A percentile compares a stretch with the other conserved stretches of the same genome.
phyloP scores from a whole-genome alignment of 1,140 invertebrate genomes.

The Ganaspis sp. region DNA sequence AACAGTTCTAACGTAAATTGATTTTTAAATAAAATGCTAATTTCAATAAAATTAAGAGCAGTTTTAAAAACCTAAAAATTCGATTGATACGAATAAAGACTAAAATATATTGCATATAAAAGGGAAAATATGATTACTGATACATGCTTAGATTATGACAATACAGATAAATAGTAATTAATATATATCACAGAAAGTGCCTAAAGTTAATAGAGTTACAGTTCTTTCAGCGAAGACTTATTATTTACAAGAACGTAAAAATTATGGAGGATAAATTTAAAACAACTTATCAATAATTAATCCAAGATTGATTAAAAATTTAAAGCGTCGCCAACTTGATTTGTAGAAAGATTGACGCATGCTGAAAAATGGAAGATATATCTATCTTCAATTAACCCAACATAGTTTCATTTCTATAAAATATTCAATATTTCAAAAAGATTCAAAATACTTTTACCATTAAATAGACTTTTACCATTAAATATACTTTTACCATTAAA shows the following conservation, averaged over 20 bases:
- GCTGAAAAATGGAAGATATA: slow-evolving; percentile 28
- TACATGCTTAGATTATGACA: neutral
- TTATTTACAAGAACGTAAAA: slow-evolving; percentile 24
- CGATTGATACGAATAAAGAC: neutral
- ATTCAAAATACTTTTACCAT: too few relatives aligned
- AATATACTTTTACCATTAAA: too few relatives aligned
- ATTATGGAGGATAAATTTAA: neutral
- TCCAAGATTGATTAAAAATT: neutral
- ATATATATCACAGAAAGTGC: slow-evolving; percentile 31
- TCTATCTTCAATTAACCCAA: neutral
- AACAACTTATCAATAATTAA: neutral
- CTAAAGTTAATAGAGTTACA: slow-evolving; percentile 14
- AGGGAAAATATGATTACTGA: neutral
- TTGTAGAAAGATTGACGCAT: slow-evolving; percentile 26
- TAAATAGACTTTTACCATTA: too few relatives aligned
- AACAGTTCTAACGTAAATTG: too few relatives aligned
- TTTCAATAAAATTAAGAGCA: too few relatives aligned
- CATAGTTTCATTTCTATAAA: too few relatives aligned
- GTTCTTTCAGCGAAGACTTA: slow-evolving; percentile 26
- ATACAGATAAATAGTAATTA: slow-evolving; percentile 24
- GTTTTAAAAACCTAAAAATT: too few relatives aligned
- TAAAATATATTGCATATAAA: neutral
- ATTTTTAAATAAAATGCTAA: too few relatives aligned
- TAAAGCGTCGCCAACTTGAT: slow-evolving; percentile 1
- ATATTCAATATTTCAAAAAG: too few relatives aligned